Evolutionary conservation across 2,888 invertebrate species (phyloP).

Genomic region (Aplocera efformata): DNA sequence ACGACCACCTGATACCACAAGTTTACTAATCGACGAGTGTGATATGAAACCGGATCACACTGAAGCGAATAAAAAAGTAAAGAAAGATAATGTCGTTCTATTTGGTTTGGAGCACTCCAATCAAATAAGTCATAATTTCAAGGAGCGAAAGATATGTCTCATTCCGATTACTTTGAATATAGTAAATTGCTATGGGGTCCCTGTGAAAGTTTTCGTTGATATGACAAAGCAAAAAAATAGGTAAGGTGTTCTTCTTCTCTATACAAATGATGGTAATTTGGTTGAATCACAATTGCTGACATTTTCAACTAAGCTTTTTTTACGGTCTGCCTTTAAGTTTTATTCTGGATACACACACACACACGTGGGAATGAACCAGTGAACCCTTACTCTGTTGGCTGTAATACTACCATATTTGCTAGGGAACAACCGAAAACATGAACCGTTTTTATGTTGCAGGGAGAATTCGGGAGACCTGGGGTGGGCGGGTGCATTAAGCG

Average conservation of each 20-base stretch:
- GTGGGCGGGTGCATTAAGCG: conserved; percentile 68
- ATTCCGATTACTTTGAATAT: conserved; percentile 84
- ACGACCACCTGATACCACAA: conserved; percentile 41
- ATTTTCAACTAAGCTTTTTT: neutral
- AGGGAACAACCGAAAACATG: too few species aligned
- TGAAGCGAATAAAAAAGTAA: conserved; percentile 46
- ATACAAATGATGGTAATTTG: neutral
- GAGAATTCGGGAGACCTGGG: conserved; percentile 58
- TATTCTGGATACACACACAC: too few species aligned
- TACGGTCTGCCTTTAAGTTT: too few species aligned
- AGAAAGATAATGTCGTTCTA: conserved; percentile 76
- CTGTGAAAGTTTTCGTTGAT: conserved; percentile 81
- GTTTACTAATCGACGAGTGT: conserved; percentile 60
- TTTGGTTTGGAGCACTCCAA: conserved; percentile 81
- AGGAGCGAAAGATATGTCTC: conserved; percentile 80
- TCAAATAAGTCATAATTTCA: conserved; percentile 83
- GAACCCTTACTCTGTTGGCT: too few species aligned
- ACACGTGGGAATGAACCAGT: too few species aligned
- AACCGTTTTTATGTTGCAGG: conserved; percentile 38
- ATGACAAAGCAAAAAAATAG: conserved; percentile 79
- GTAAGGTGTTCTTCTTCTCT: conserved; percentile 50
- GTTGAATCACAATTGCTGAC: neutral
- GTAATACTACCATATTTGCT: too few species aligned
- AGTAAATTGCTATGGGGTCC: conserved; percentile 83
- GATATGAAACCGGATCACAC: conserved; percentile 43